phyloP scores from a whole-genome alignment of 2,797 vertebrate genomes.

The Spea hammondii region DNA sequence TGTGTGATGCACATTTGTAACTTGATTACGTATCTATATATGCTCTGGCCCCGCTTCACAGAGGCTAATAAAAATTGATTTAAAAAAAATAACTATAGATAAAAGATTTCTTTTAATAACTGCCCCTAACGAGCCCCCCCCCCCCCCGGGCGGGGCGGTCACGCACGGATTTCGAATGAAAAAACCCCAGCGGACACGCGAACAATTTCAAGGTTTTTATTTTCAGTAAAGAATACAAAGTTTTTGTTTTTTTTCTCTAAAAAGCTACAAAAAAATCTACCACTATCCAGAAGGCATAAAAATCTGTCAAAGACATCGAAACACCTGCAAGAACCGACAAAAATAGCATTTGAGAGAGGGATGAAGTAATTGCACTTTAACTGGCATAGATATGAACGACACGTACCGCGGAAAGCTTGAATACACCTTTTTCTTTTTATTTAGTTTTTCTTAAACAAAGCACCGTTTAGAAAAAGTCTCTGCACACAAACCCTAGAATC shows the following conservation, averaged over 20 bases:
- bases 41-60: too few species aligned
- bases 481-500: conserved; percentile 91
- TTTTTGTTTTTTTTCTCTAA: conserved; percentile 74
- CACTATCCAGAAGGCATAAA: conserved; percentile 99
- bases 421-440: conserved; percentile 67
- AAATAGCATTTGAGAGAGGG: conserved; percentile 86
- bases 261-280: conserved; percentile 99
- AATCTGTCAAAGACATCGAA: conserved; percentile 96
- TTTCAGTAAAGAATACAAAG: conserved; percentile 99
- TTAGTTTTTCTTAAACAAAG: conserved; percentile 89
- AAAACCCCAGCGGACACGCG: conserved; percentile 16
- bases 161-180: too few species aligned
- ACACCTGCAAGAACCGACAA: conserved; percentile 95
- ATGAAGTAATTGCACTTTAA: conserved; percentile 88
- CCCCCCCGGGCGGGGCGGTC: too few species aligned
- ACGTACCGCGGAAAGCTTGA: conserved; percentile 95
- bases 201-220: conserved; percentile 85
- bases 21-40: too few species aligned
- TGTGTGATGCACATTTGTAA: too few species aligned
- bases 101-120: too few species aligned
- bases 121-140: too few species aligned
- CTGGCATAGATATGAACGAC: conserved; percentile 94
- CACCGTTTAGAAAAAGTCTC: conserved; percentile 91
- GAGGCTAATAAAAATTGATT: too few species aligned
- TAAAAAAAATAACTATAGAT: too few species aligned